phyloP scores from a whole-genome alignment of 1,140 invertebrate genomes.

The Doryteuthis pealeii region DNA sequence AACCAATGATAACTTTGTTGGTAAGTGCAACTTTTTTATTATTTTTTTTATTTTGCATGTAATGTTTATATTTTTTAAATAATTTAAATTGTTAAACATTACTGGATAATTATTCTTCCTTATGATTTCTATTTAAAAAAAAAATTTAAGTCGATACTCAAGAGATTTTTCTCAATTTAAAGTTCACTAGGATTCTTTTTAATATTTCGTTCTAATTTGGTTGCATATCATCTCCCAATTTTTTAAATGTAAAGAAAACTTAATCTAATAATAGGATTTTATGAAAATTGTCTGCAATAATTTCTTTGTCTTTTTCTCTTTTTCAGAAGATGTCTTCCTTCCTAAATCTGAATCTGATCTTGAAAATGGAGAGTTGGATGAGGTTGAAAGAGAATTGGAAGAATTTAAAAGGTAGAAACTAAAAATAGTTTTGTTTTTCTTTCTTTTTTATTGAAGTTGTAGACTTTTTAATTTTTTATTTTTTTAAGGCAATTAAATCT shows the following conservation, averaged over 20 bases:
- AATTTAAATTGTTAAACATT: background rate
- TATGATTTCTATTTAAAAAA: too few relatives aligned
- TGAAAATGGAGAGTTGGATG: slow-evolving; percentile 75
- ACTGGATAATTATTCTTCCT: too few relatives aligned
- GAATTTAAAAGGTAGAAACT: slow-evolving; percentile 71
- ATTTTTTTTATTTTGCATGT: background rate
- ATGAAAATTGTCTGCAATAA: too few relatives aligned
- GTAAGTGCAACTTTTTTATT: slow-evolving; percentile 27
- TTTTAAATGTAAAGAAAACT: too few relatives aligned
- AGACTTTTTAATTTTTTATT: background rate
- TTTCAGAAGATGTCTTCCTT: slow-evolving; percentile 76
- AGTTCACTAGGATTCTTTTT: too few relatives aligned
- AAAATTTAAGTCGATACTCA: too few relatives aligned
- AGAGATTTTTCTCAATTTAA: too few relatives aligned
- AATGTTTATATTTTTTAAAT: background rate
- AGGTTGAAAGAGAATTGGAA: slow-evolving; percentile 74
- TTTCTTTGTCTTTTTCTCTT: slow-evolving; percentile 3
- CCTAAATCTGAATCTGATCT: slow-evolving; percentile 71
- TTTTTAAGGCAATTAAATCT: background rate
- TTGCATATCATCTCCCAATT: too few relatives aligned
- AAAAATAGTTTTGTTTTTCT: background rate
- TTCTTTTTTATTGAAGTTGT: background rate
- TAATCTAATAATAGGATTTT: too few relatives aligned
- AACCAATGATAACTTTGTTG: slow-evolving; percentile 35
- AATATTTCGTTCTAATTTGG: too few relatives aligned